Percentiles rank a stretch among this genome's conserved stretches.
These are phyloP conservation scores for Lepeophtheirus nordmannii DNA, from an alignment of 2,888 invertebrate species.

Conservation along the genomic window DNA sequence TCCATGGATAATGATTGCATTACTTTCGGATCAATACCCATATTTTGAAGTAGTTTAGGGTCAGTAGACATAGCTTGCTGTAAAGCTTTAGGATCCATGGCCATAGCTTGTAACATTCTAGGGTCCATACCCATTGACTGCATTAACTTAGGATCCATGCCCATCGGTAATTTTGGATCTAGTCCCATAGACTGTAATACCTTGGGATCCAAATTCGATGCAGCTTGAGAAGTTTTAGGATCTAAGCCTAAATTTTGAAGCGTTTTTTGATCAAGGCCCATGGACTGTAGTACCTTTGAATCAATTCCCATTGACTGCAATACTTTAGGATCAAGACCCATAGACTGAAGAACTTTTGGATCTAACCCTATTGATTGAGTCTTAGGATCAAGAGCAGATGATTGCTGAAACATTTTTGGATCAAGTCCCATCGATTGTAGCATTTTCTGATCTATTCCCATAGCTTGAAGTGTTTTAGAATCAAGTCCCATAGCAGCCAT, in stretches of 20 bases:
- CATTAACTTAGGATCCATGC: slow-evolving; percentile 24
- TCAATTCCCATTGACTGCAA: slow-evolving; percentile 27
- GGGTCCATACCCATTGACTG: slow-evolving; percentile 15
- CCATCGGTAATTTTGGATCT: slow-evolving; percentile 27
- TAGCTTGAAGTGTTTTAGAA: slow-evolving; percentile 19
- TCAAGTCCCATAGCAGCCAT: slow-evolving; percentile 25
- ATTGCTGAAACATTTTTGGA: slow-evolving; percentile 22
- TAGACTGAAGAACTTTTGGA: slow-evolving; percentile 20
- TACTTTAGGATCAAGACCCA: slow-evolving; percentile 27
- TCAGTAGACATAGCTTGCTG: slow-evolving; percentile 25
- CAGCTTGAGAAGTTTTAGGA: slow-evolving; percentile 20
- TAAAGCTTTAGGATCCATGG: slow-evolving; percentile 17
- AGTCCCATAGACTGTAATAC: slow-evolving; percentile 26
- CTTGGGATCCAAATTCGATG: slow-evolving; percentile 26
- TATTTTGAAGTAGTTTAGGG: slow-evolving; percentile 25
- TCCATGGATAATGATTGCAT: slow-evolving; percentile 28
- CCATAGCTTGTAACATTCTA: slow-evolving; percentile 1
- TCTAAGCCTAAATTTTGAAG: slow-evolving; percentile 24
- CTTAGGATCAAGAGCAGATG: neutral
- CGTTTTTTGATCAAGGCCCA: slow-evolving; percentile 24
- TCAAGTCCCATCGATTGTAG: slow-evolving; percentile 24
- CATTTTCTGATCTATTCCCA: slow-evolving; percentile 25
- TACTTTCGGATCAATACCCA: slow-evolving; percentile 26
- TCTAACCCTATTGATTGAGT: slow-evolving; percentile 16
- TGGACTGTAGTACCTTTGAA: slow-evolving; percentile 27